These are phyloP conservation scores for Aptenodytes forsteri DNA, from an alignment of 2,113 vertebrate species.

Conservation along the genomic window DNA sequence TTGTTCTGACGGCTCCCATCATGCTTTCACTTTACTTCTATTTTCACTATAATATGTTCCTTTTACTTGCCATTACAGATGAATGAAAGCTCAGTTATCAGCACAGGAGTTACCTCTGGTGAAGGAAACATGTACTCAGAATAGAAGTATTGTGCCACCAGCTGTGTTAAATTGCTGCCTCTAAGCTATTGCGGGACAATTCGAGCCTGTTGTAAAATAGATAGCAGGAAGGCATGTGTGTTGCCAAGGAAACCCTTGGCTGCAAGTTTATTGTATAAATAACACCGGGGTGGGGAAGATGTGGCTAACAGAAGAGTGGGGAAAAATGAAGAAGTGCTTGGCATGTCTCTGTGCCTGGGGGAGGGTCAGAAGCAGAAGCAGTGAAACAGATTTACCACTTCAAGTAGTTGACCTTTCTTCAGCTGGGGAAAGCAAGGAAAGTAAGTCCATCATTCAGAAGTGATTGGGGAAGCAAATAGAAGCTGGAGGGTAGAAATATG, in stretches of 20 bases:
- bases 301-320: neutral
- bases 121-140: slow-evolving; percentile 11
- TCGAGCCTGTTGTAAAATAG: slow-evolving; percentile 61
- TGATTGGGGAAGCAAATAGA: neutral
- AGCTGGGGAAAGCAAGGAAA: neutral
- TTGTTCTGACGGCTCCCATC: neutral
- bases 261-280: slow-evolving; percentile 40
- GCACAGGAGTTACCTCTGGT: neutral
- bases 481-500: neutral
- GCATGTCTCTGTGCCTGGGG: neutral
- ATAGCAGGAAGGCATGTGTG: slow-evolving; percentile 60
- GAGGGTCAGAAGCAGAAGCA: neutral
- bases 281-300: neutral
- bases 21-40: neutral
- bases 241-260: slow-evolving; percentile 49
- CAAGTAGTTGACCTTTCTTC: neutral
- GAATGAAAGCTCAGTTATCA: slow-evolving; percentile 34
- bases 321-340: neutral
- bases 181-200: slow-evolving; percentile 6
- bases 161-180: slow-evolving; percentile 66
- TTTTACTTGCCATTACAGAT: neutral
- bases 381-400: neutral
- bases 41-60: neutral
- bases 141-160: slow-evolving; percentile 56
- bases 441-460: neutral